Evolutionary conservation across 2,888 invertebrate genomes (phyloP).

Genomic region (Eupithecia insigniata): DNA sequence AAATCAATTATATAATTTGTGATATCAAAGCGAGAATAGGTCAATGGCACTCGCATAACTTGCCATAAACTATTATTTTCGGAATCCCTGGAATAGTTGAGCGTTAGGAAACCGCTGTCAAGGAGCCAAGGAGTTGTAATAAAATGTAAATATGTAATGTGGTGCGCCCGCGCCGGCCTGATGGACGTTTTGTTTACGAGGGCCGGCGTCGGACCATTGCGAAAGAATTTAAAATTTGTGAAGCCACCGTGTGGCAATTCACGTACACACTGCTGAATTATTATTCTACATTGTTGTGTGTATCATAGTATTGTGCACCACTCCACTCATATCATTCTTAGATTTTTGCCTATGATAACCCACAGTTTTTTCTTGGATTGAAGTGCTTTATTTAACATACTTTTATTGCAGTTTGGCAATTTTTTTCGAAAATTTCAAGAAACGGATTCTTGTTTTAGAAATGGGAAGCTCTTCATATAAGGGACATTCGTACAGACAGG

Average conservation of each 20-base stretch:
- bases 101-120: constrained; percentile 62
- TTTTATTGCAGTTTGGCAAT: neutral
- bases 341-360: constrained; percentile 33
- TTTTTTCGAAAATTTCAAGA: no score
- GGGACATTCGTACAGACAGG: constrained; percentile 17
- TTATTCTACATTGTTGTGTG: constrained; percentile 48
- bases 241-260: constrained; percentile 58
- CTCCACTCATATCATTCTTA: constrained; percentile 18
- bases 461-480: constrained; percentile 20
- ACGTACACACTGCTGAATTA: constrained; percentile 54
- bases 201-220: constrained; percentile 56
- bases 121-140: constrained; percentile 64
- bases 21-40: constrained; percentile 61
- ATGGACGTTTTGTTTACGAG: constrained; percentile 71
- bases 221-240: constrained; percentile 62
- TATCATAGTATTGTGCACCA: constrained; percentile 48
- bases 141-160: constrained; percentile 56
- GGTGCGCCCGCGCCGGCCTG: constrained; percentile 52
- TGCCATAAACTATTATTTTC: constrained; percentile 59
- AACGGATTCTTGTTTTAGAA: constrained; percentile 9
- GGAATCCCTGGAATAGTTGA: constrained; percentile 59
- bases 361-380: constrained; percentile 19
- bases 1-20: constrained; percentile 46
- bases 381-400: neutral
- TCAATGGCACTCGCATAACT: constrained; percentile 67